Conservation (phyloP, 92 coral and sea anemone genomes). For the Epizoanthus ramosus region DNA sequence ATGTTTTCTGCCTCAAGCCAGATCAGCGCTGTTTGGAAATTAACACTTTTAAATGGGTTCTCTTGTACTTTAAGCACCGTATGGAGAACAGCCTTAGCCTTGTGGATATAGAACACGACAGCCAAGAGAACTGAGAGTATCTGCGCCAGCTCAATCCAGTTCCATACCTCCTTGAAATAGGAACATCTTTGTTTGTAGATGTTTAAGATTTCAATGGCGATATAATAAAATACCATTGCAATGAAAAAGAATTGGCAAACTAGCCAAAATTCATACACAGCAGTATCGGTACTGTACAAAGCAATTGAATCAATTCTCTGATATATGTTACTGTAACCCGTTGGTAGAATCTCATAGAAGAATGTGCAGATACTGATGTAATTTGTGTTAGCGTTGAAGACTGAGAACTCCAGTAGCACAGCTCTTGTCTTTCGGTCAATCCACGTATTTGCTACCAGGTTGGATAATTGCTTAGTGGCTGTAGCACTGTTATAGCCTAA, state of each 20-base stretch:
- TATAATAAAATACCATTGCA: conserved; percentile 18
- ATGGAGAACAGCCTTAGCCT: conserved; percentile 5
- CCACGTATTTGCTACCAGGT: conserved; percentile 17
- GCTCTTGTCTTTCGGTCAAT: conserved; percentile 39
- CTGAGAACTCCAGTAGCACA: conserved; percentile 21
- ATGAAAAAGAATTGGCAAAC: conserved; percentile 38
- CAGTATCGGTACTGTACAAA: not conserved
- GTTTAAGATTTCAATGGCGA: not conserved
- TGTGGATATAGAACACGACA: conserved; percentile 4
- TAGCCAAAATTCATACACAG: conserved; percentile 16
- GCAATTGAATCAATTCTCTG: conserved; percentile 24
- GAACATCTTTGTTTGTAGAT: conserved; percentile 1
- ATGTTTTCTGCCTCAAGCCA: conserved; percentile 25
- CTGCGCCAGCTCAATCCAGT: conserved; percentile 28
- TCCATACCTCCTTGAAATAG: conserved; percentile 18
- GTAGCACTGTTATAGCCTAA: conserved; percentile 10
- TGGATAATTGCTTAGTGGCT: not conserved
- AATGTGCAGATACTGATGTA: conserved; percentile 22
- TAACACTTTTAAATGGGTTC: conserved; percentile 15
- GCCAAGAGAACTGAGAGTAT: not conserved
- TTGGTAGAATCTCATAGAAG: conserved; percentile 37
- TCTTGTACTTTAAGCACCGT: not conserved
- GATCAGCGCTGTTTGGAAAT: conserved; percentile 12
- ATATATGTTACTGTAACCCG: not conserved
- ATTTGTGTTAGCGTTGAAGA: conserved; percentile 33